Evolutionary conservation across 2,797 vertebrate genomes (phyloP).

Genomic region (Bradypodion pumilum): DNA sequence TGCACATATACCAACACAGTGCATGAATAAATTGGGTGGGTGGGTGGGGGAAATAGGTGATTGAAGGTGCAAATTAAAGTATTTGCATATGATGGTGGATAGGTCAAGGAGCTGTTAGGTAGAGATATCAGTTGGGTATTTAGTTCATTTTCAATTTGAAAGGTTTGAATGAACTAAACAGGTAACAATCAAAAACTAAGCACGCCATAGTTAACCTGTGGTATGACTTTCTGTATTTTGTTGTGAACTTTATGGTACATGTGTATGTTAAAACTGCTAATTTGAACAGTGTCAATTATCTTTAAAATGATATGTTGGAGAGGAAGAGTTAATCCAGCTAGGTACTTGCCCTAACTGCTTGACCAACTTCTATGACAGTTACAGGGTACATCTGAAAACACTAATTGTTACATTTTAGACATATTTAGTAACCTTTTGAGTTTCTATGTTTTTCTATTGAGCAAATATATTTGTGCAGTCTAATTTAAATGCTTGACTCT

Average conservation of each 20-base stretch:
- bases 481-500: background rate
- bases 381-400: slow-evolving; percentile 6
- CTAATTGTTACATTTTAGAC: background rate
- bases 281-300: slow-evolving; percentile 13
- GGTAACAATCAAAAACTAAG: slow-evolving; percentile 31
- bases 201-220: slow-evolving; percentile 1
- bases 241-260: slow-evolving; percentile 26
- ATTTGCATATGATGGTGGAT: slow-evolving; percentile 42
- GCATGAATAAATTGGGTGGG: background rate
- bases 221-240: slow-evolving; percentile 22
- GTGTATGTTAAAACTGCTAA: background rate
- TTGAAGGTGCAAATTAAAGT: slow-evolving; percentile 45
- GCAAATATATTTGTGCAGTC: background rate
- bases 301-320: background rate
- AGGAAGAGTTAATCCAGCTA: slow-evolving; percentile 13
- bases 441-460: background rate
- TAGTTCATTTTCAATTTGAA: slow-evolving; percentile 45
- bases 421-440: background rate
- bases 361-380: slow-evolving; percentile 11
- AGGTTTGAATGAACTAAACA: slow-evolving; percentile 10
- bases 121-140: slow-evolving; percentile 61
- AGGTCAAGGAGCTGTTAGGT: slow-evolving; percentile 51
- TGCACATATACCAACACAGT: background rate
- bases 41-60: too few relatives aligned
- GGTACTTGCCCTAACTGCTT: slow-evolving; percentile 1